These are phyloP conservation scores for Mixornis gularis DNA, from an alignment of 2,113 vertebrate genomes.

Conservation along the genomic window DNA sequence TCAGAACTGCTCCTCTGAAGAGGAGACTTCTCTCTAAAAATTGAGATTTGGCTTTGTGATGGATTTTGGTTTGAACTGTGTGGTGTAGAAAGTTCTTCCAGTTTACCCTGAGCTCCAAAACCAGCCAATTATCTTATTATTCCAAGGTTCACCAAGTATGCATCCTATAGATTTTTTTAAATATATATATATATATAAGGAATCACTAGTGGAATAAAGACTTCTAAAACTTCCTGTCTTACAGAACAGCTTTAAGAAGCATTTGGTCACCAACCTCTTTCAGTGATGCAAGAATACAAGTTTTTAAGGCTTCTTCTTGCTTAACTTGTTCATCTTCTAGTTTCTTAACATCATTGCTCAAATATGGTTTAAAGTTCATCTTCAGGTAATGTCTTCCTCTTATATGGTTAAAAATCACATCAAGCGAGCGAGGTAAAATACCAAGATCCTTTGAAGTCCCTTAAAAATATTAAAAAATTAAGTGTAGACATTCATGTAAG, in stretches of 20 bases:
- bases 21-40: not conserved
- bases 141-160: not conserved
- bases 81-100: not conserved
- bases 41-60: not conserved
- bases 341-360: conserved; percentile 73
- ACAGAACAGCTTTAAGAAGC: not conserved
- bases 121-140: not conserved
- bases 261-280: conserved; percentile 74
- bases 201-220: not conserved
- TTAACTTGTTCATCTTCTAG: conserved; percentile 77
- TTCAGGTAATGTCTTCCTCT: conserved; percentile 70
- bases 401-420: conserved; percentile 75
- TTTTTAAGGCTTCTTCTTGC: conserved; percentile 75
- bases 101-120: not conserved
- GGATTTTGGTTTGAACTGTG: not conserved
- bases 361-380: conserved; percentile 84
- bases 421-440: conserved; percentile 81
- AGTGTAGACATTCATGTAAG: not conserved
- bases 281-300: conserved; percentile 72
- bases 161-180: not conserved
- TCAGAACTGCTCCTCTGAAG: not conserved
- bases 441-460: conserved; percentile 81
- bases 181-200: not conserved
- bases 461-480: conserved; percentile 9
- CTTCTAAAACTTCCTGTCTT: not conserved